Base-by-base conservation (phyloP, 2,113 vertebrate genomes). In the Himantopus leucocephalus region DNA sequence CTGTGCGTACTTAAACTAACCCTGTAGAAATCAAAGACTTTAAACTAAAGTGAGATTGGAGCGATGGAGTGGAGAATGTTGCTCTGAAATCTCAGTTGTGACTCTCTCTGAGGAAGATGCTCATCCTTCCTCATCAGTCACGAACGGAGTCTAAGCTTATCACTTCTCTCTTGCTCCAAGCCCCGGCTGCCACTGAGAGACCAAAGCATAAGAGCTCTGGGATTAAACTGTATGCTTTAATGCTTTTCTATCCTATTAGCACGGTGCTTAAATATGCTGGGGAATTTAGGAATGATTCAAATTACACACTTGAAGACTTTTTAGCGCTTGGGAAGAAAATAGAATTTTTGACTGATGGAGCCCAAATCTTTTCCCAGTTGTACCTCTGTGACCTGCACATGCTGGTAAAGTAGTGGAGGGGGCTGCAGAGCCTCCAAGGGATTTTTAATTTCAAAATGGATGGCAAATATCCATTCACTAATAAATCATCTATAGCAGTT, bases 391-490 rank as follows among this genome's bases (percentile, higher is more conserved):
- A 81, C 89, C 71, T 53, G 41, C 63, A 30, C 24, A 21, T 0
- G 0, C 60, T 68, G 55, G 21, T 52, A 90, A 63, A 74, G 50
- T 50, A 67, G 74, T 29, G 32, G 29, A 77, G 39, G 60, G 12
- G 30, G 20, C 77, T 85, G 39, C 34, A 79, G 45, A 78, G 30
- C 35, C 73, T 88, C 27, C 78, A 47, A 85, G 70, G 60, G 79
- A 13, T 26, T 87, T 95, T 87, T 73, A 89, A 84, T 94, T 95
- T 94, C 70, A 91, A 87, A 94, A 94, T 58, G 74, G 62, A 92
- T 81, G n/a, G 35, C 19, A 12, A 53, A 47, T 85, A 91, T 45
- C 59, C 53, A n/a, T 91, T 87, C 66, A 56, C 73, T 94, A 84
- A 80, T 94, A 94, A 96, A 92, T 95, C 83, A 95, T 75, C 12